Evolutionary conservation across 2,888 invertebrate genomes (phyloP), one percentile per base, ranked within the genome.

Genomic region (Amaurobius ferox): DNA sequence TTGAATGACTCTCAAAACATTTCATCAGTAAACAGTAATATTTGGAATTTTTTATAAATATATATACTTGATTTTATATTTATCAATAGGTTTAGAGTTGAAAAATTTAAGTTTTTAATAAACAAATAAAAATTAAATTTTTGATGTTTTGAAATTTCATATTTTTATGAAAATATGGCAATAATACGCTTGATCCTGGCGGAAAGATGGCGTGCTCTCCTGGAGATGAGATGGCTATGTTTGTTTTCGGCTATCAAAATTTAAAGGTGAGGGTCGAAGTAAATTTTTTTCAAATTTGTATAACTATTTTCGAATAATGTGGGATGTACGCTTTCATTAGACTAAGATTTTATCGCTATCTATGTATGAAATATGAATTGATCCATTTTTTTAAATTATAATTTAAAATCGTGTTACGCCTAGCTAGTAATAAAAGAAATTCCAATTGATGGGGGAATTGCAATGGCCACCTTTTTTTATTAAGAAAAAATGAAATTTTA

Each of bases 321-420:
- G 5, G 23, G 48, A 5, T 7, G n/a, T 19, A 48, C 11, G n/a
- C n/a, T n/a, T n/a, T n/a, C n/a, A n/a, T n/a, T 35, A 7, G 35
- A 35, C 9, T 35, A 35, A 35, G 9, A 35, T n/a, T 6, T 0
- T 26, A 19, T 26, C n/a, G 2, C 61, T 61, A 23, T 23, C 28
- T 6, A 11, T 19, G 5, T 35, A 7, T 35, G 9, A 9, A 7
- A 23, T 19, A 11, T 61, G 32, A 71, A 78, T 77, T 85, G 19
- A 62, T 77, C 72, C 26, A 55, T 77, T 85, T 85, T 79, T 81
- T 77, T 67, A 77, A 83, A 85, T 32, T 77, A 70, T 85, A 85
- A 85, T 85, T 85, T 85, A 77, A 85, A 85, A 85, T 85, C 76
- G 40, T 85, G 83, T 85, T 85, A 85, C 83, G 83, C 83, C 83